phyloP scores from a whole-genome alignment of 2,888 invertebrate species.

The Salticus scenicus region DNA sequence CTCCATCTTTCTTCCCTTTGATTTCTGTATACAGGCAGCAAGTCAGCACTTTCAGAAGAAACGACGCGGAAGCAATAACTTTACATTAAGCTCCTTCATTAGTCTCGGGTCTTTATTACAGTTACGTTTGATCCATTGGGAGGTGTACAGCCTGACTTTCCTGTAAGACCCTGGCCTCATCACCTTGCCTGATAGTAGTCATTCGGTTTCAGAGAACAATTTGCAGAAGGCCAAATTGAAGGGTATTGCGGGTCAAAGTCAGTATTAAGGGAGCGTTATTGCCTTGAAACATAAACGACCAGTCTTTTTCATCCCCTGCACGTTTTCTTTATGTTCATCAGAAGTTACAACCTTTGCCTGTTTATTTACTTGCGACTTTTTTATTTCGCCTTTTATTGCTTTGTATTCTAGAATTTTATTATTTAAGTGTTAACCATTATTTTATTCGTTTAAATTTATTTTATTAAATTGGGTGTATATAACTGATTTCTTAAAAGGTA shows the following conservation, averaged over 20 bases:
- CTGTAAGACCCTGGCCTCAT: conserved; percentile 29
- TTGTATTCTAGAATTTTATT: not conserved
- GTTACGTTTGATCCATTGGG: conserved; percentile 39
- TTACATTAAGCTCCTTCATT: conserved; percentile 66
- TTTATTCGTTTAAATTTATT: not conserved
- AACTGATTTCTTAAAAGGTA: too few species aligned
- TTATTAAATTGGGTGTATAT: too few species aligned
- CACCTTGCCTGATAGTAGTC: conserved; percentile 40
- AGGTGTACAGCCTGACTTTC: conserved; percentile 17
- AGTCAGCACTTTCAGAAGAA: conserved; percentile 23
- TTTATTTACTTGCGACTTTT: conserved; percentile 20
- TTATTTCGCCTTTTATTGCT: not conserved
- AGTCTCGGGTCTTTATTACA: conserved; percentile 61
- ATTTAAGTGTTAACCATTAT: not conserved
- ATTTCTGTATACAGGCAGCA: conserved; percentile 30
- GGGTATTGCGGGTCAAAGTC: conserved; percentile 44
- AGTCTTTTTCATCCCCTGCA: conserved; percentile 35
- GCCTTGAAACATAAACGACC: conserved; percentile 54
- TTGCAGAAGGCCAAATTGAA: conserved; percentile 58
- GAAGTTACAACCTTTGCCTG: conserved; percentile 14
- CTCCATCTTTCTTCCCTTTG: conserved; percentile 39
- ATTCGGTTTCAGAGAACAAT: conserved; percentile 53
- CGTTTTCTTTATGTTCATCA: conserved; percentile 21
- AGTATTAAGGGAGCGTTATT: conserved; percentile 46
- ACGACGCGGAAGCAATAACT: conserved; percentile 45